Percentiles rank a stretch among this genome's conserved stretches.
Evolutionary conservation across 2,888 invertebrate species (phyloP).

Genomic region (Eupithecia inturbata): DNA sequence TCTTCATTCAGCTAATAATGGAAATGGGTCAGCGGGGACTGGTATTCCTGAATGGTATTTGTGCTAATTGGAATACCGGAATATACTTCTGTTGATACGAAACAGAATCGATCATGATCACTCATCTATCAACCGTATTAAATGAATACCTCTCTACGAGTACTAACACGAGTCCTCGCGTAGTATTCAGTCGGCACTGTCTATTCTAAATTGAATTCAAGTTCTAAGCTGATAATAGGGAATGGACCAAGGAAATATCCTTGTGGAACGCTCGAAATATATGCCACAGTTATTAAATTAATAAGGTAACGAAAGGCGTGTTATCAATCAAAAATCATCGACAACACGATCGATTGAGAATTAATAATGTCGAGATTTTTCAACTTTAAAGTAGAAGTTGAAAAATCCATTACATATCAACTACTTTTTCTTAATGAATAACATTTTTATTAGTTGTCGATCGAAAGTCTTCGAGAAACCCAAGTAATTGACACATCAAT

Average conservation of each 20-base stretch:
- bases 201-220: too few species aligned
- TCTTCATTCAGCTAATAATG: background rate
- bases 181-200: background rate
- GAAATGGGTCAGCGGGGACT: background rate
- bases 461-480: background rate
- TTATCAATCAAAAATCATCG: background rate
- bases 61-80: background rate
- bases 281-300: background rate
- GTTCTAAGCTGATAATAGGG: background rate
- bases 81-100: conserved; percentile 6
- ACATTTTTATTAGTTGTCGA: background rate
- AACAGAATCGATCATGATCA: conserved; percentile 29
- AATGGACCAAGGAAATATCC: background rate
- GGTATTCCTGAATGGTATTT: background rate
- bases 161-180: conserved; percentile 20
- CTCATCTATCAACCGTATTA: conserved; percentile 27
- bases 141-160: conserved; percentile 15
- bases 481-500: conserved; percentile 1
- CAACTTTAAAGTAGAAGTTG: background rate
- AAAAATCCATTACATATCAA: background rate
- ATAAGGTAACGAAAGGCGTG: background rate
- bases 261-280: background rate
- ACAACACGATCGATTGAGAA: background rate
- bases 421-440: background rate
- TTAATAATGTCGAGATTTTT: background rate